Conservation (phyloP, 2,888 invertebrate genomes). For the Gasteruption jaculator region DNA sequence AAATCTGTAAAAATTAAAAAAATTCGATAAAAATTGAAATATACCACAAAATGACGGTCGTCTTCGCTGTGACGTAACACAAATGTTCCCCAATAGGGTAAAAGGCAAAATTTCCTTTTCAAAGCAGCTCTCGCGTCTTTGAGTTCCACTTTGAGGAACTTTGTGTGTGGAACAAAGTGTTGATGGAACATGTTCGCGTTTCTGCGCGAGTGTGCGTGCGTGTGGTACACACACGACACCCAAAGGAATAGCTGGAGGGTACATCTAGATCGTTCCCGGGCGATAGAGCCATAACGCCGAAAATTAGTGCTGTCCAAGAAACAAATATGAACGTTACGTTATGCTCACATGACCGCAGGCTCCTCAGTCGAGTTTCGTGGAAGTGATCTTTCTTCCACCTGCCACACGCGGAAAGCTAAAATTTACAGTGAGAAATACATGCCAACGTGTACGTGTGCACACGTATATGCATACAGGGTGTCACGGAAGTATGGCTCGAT, state of each 20-base stretch:
- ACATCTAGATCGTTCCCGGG: slow-evolving; percentile 27
- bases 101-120: too few relatives aligned
- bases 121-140: too few relatives aligned
- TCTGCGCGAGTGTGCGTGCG: too few relatives aligned
- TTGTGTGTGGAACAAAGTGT: too few relatives aligned
- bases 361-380: slow-evolving; percentile 38
- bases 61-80: too few relatives aligned
- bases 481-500: slow-evolving; percentile 27
- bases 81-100: too few relatives aligned
- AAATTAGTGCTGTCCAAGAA: slow-evolving; percentile 39
- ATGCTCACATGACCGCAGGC: slow-evolving; percentile 27
- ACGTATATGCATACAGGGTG: slow-evolving; percentile 28
- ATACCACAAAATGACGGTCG: too few relatives aligned
- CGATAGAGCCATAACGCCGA: slow-evolving; percentile 40
- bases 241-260: slow-evolving; percentile 25
- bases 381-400: slow-evolving; percentile 41
- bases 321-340: slow-evolving; percentile 29
- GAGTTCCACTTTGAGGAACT: too few relatives aligned
- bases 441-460: too few relatives aligned
- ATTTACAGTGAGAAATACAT: slow-evolving; percentile 18
- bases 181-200: too few relatives aligned
- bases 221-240: slow-evolving; percentile 23
- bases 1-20: too few relatives aligned
- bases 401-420: slow-evolving; percentile 27
- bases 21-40: too few relatives aligned